A percentile compares a stretch with the other conserved stretches of the same genome.
phyloP scores from a whole-genome alignment of 2,113 vertebrate genomes.

The Cyanistes caeruleus region DNA sequence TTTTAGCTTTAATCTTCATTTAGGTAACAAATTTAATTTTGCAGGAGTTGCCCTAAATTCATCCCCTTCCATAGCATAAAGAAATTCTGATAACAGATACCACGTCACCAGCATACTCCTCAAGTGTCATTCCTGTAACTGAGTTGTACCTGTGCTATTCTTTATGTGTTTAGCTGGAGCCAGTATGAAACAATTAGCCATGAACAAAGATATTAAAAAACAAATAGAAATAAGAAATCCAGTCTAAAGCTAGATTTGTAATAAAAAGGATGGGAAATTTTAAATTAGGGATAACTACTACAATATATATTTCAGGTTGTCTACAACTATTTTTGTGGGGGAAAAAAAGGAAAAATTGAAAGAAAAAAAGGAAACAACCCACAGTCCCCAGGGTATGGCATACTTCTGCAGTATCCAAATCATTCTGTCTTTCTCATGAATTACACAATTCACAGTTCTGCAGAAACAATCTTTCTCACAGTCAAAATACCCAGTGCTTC shows the following conservation, averaged over 20 bases:
- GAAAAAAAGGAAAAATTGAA: rapidly evolving
- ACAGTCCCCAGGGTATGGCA: rapidly evolving
- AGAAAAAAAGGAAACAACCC: neutral
- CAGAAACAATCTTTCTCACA: neutral
- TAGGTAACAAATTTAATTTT: neutral
- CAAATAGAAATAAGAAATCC: neutral
- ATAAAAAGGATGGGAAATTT: neutral
- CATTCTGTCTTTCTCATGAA: neutral
- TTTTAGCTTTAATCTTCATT: neutral
- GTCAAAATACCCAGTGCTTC: neutral
- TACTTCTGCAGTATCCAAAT: neutral
- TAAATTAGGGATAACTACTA: neutral
- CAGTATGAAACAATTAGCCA: neutral
- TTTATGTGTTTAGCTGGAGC: neutral
- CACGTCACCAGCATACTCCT: neutral
- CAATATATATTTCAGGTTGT: neutral
- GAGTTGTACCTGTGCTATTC: neutral
- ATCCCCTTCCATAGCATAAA: neutral
- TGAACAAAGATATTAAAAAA: neutral
- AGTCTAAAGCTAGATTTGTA: neutral
- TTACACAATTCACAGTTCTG: neutral
- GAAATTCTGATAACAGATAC: neutral
- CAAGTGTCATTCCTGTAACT: neutral
- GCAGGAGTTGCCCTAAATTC: neutral
- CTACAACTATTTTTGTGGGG: neutral